A percentile compares a stretch with the other conserved stretches of the same genome.
These are phyloP conservation scores for Nebria brevicollis DNA, from an alignment of 2,888 invertebrate genomes.

Conservation along the genomic window DNA sequence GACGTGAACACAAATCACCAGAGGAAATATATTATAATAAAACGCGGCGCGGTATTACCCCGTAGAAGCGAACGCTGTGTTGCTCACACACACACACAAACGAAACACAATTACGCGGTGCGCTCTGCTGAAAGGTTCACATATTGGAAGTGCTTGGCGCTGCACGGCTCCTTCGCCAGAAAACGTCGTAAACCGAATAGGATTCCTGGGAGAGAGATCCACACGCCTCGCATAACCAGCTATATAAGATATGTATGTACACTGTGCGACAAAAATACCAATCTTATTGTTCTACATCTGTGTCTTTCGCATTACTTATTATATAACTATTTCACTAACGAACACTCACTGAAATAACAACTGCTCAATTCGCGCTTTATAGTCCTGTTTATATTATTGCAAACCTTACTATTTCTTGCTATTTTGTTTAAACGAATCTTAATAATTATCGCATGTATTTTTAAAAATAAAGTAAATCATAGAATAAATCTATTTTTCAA, in stretches of 20 bases:
- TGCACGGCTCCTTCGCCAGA: conserved; percentile 52
- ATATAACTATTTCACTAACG: too few relatives aligned
- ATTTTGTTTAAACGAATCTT: too few relatives aligned
- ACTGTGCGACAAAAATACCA: too few relatives aligned
- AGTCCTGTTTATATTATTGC: too few relatives aligned
- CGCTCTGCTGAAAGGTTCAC: conserved; percentile 55
- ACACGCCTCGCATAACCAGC: conserved; percentile 26
- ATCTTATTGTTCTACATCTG: too few relatives aligned
- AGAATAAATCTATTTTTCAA: too few relatives aligned
- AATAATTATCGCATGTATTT: too few relatives aligned
- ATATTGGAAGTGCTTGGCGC: conserved; percentile 55
- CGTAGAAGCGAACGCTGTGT: conserved; percentile 16
- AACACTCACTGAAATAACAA: too few relatives aligned
- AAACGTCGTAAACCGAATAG: conserved; percentile 51
- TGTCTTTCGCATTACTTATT: too few relatives aligned
- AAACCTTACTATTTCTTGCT: too few relatives aligned
- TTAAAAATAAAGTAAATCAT: too few relatives aligned
- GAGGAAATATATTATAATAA: conserved; percentile 62
- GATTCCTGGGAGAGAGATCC: conserved; percentile 51
- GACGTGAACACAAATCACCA: conserved; percentile 61
- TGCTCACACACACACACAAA: not conserved
- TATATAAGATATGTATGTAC: conserved; percentile 16
- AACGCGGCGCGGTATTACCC: conserved; percentile 52
- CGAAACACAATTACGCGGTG: conserved; percentile 14
- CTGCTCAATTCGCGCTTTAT: too few relatives aligned